Percentiles rank a stretch among this genome's conserved stretches.
These are phyloP conservation scores for Babyrousa celebensis DNA, from an alignment of 2,797 vertebrate species.

Conservation along the genomic window DNA sequence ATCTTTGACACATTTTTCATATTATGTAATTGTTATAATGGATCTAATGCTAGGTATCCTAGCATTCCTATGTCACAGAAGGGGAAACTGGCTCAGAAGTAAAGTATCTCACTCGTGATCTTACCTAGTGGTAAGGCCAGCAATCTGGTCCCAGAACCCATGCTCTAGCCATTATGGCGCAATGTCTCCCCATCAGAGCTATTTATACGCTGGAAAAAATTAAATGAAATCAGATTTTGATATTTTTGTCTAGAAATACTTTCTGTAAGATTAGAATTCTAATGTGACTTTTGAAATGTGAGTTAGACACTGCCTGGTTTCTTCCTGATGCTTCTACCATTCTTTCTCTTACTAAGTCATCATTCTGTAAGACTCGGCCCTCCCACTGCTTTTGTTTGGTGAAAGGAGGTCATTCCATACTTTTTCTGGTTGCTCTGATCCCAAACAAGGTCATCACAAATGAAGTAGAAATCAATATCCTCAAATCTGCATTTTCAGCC, in stretches of 20 bases:
- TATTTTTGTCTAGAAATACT: not conserved
- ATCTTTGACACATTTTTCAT: not conserved
- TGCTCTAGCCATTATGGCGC: not conserved
- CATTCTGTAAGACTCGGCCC: not conserved
- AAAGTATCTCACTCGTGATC: not conserved
- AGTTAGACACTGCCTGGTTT: not conserved
- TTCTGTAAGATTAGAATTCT: not conserved
- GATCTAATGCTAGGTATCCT: not conserved
- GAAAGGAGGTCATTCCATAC: not conserved
- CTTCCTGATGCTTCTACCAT: not conserved
- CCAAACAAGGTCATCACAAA: not conserved
- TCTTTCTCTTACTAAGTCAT: not conserved
- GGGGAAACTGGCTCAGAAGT: not conserved
- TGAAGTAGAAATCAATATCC: not conserved
- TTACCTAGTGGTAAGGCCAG: not conserved
- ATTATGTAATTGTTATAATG: not conserved
- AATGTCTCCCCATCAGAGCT: not conserved
- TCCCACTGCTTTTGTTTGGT: not conserved
- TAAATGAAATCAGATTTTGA: not conserved
- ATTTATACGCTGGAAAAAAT: not conserved
- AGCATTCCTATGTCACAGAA: not conserved
- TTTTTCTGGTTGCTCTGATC: not conserved
- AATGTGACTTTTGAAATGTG: not conserved
- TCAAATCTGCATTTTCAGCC: not conserved
- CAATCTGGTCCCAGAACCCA: not conserved